These are phyloP conservation scores for Scortum barcoo DNA, from an alignment of 2,113 vertebrate species.

Conservation along the genomic window DNA sequence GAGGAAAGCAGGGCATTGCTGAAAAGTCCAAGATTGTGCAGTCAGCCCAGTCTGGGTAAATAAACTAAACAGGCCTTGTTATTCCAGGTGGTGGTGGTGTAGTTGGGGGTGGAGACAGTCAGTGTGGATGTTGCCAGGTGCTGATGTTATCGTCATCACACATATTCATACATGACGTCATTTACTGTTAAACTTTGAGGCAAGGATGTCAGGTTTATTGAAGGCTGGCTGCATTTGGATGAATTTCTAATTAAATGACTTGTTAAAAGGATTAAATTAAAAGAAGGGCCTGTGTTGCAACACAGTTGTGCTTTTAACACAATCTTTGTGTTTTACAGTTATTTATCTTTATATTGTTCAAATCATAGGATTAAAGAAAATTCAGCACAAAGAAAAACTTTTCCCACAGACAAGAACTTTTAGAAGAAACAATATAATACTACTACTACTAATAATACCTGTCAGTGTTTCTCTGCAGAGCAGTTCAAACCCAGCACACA, in stretches of 20 bases:
- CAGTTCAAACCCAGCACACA: not conserved
- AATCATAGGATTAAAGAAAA: not conserved
- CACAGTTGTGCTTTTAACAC: not conserved
- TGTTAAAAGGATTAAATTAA: not conserved
- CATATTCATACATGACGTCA: not conserved
- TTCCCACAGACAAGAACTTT: not conserved
- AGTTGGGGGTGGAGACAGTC: conserved; percentile 19
- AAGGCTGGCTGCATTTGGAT: not conserved
- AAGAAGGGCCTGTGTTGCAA: not conserved
- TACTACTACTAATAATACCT: not conserved
- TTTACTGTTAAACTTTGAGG: conserved; percentile 36
- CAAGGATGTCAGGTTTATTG: not conserved
- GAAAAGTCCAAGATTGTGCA: conserved; percentile 25
- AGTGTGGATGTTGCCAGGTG: conserved; percentile 50
- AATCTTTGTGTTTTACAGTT: not conserved
- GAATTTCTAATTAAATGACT: not conserved
- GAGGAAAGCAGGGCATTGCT: conserved; percentile 13
- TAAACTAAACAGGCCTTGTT: conserved; percentile 57
- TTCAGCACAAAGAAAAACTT: not conserved
- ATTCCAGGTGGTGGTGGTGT: conserved; percentile 64
- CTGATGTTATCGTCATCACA: conserved; percentile 30
- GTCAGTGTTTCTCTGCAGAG: not conserved
- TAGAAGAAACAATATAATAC: not conserved
- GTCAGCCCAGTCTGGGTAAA: conserved; percentile 42
- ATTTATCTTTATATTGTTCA: not conserved